Conservation (phyloP, 2,888 invertebrate species). For the Clistopyga incitator region DNA sequence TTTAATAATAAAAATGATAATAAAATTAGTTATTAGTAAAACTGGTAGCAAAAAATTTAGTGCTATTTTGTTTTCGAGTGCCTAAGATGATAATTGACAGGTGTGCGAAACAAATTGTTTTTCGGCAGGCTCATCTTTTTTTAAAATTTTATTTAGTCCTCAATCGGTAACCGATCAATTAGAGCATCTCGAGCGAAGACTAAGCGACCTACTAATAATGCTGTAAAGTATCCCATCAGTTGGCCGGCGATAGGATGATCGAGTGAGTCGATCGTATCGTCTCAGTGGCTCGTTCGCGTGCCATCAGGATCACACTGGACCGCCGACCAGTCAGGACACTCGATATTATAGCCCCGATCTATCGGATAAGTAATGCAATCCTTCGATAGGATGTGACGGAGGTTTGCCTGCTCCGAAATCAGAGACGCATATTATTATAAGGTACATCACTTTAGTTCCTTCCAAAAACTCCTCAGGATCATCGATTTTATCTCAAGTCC, state of each 20-base stretch:
- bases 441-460: slow-evolving; percentile 13
- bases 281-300: slow-evolving; percentile 74
- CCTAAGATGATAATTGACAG: not conserved
- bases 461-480: slow-evolving; percentile 19
- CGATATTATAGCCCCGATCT: slow-evolving; percentile 69
- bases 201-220: slow-evolving; percentile 45
- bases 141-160: slow-evolving; percentile 11
- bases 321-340: slow-evolving; percentile 72
- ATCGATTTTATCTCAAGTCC: slow-evolving; percentile 21
- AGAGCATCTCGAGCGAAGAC: slow-evolving; percentile 69
- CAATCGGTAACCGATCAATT: slow-evolving; percentile 67
- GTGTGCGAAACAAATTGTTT: not conserved
- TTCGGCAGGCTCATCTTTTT: not conserved
- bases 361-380: slow-evolving; percentile 79
- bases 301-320: slow-evolving; percentile 73
- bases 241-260: slow-evolving; percentile 81
- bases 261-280: slow-evolving; percentile 79
- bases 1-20: no score
- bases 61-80: not conserved
- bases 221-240: slow-evolving; percentile 58
- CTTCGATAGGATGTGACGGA: slow-evolving; percentile 76
- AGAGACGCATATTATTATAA: slow-evolving; percentile 34
- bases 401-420: slow-evolving; percentile 62
- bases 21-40: no score
- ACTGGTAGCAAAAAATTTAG: no score